Evolutionary conservation across 1,140 invertebrate species (phyloP).

Genomic region (Lordiphosa stackelbergi): DNA sequence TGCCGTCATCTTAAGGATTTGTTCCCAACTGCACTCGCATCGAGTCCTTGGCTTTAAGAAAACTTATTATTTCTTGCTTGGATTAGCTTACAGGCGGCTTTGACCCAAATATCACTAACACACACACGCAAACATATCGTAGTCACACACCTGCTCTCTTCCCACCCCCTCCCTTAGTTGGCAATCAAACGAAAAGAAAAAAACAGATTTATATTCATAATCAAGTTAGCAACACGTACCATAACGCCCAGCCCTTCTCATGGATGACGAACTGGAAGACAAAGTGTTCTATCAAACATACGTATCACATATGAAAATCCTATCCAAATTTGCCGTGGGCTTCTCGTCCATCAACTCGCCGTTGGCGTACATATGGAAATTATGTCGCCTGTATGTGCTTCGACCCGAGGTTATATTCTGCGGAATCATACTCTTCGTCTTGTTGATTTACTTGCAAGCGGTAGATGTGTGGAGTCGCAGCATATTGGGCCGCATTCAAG

Average conservation of each 20-base stretch:
- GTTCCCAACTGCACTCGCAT: too few species aligned
- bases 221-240: constrained; percentile 3
- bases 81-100: too few species aligned
- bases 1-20: too few species aligned
- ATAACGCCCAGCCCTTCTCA: constrained; percentile 66
- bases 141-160: too few species aligned
- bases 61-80: too few species aligned
- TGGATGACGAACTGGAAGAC: constrained; percentile 94
- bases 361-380: constrained; percentile 84
- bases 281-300: constrained; percentile 90
- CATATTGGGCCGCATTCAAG: constrained; percentile 84
- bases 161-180: too few species aligned
- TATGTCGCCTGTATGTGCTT: constrained; percentile 84
- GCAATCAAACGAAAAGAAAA: constrained; percentile 10
- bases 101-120: too few species aligned
- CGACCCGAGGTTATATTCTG: constrained; percentile 87
- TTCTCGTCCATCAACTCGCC: constrained; percentile 81
- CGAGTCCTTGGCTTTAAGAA: too few species aligned
- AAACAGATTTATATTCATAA: constrained; percentile 14
- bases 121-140: too few species aligned
- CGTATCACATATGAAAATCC: constrained; percentile 88
- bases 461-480: constrained; percentile 87
- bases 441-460: constrained; percentile 87
- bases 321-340: constrained; percentile 86
- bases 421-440: constrained; percentile 82